These are phyloP conservation scores for Macrosiphum euphorbiae DNA, from an alignment of 2,888 invertebrate species.

Conservation along the genomic window DNA sequence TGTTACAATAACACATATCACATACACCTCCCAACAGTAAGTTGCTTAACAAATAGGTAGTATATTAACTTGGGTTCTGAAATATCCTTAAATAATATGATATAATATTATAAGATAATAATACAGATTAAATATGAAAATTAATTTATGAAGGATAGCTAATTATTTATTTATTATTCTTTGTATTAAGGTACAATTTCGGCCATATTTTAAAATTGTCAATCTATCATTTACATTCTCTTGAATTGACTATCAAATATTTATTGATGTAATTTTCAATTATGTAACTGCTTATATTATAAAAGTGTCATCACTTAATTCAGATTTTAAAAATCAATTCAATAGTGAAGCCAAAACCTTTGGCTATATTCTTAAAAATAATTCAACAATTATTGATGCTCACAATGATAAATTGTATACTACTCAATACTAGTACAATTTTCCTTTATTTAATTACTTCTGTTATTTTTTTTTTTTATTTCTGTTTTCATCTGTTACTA, in stretches of 20 bases:
- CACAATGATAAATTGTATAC: background rate
- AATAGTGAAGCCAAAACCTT: background rate
- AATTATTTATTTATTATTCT: background rate
- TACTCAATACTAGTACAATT: background rate
- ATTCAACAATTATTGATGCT: background rate
- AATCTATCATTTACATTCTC: background rate
- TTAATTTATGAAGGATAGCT: background rate
- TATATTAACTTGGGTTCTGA: slow-evolving; percentile 18
- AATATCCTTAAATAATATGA: background rate
- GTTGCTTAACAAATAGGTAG: slow-evolving; percentile 45
- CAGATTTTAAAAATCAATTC: background rate
- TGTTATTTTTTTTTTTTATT: background rate
- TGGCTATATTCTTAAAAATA: background rate
- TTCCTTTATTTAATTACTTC: background rate
- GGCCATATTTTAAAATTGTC: background rate
- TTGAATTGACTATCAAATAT: background rate
- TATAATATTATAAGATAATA: too few relatives aligned
- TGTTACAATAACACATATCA: too few relatives aligned
- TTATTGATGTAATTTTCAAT: background rate
- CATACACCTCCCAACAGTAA: slow-evolving; percentile 61
- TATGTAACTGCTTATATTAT: background rate
- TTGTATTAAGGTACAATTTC: background rate
- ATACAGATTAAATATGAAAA: background rate
- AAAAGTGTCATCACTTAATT: background rate
- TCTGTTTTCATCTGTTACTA: background rate